Percentiles rank a stretch among this genome's conserved stretches.
Evolutionary conservation across 1,140 invertebrate genomes (phyloP).

Genomic region (Tyrophagus putrescentiae): DNA sequence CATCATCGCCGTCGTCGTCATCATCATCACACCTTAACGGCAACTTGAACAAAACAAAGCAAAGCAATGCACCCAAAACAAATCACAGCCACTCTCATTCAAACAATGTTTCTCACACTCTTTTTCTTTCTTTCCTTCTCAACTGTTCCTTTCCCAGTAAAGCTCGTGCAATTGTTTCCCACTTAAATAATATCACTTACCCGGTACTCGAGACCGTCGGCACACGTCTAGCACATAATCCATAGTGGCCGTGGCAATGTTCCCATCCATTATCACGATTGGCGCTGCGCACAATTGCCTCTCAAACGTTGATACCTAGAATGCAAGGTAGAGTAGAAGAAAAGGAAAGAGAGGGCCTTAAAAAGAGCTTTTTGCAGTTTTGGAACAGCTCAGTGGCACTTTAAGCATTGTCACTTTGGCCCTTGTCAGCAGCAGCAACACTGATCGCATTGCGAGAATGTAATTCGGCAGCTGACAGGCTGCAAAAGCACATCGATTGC

Average conservation of each 20-base stretch:
- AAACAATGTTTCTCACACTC: too few species aligned
- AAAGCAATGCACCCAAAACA: too few species aligned
- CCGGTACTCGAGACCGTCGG: conserved; percentile 42
- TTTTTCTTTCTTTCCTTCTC: too few species aligned
- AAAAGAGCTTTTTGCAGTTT: not conserved
- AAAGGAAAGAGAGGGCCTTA: conserved; percentile 14
- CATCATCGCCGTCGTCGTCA: not conserved
- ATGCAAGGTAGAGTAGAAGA: conserved; percentile 23
- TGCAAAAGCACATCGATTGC: too few species aligned
- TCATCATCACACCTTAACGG: not conserved
- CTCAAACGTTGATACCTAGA: conserved; percentile 40
- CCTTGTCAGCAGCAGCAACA: too few species aligned
- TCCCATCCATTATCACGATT: conserved; percentile 64
- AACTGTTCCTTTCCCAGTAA: too few species aligned
- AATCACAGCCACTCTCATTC: too few species aligned
- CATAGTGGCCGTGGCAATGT: conserved; percentile 51
- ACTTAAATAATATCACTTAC: conserved; percentile 29
- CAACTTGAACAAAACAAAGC: conserved; percentile 12
- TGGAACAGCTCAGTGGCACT: too few species aligned
- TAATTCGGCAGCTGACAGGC: too few species aligned
- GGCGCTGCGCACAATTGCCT: conserved; percentile 43
- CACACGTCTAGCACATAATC: conserved; percentile 47
- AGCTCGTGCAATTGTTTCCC: too few species aligned
- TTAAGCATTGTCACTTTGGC: too few species aligned
- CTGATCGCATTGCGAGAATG: too few species aligned